These are phyloP conservation scores for Xiphophorus couchianus DNA, from an alignment of 2,113 vertebrate species.

Conservation along the genomic window DNA sequence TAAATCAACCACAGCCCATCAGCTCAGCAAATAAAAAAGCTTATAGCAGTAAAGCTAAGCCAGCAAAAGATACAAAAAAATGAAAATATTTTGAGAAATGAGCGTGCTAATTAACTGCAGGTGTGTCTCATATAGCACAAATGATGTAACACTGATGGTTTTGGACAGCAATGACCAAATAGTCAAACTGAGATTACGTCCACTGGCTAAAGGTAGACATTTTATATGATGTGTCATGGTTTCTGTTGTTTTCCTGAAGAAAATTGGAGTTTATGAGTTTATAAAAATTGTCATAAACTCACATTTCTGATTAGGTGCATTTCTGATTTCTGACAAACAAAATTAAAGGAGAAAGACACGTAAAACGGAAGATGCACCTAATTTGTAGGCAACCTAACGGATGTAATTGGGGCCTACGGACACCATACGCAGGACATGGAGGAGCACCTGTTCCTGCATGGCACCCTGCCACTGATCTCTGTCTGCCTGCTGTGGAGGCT, in stretches of 20 bases:
- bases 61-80: conserved; percentile 12
- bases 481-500: conserved; percentile 75
- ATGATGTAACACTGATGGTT: background rate
- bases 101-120: conserved; percentile 9
- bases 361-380: conserved; percentile 32
- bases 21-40: background rate
- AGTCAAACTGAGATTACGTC: background rate
- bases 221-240: background rate
- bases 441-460: conserved; percentile 76
- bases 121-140: background rate
- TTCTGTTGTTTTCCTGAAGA: background rate
- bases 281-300: background rate
- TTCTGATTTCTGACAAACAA: too few species aligned
- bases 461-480: conserved; percentile 72
- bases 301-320: too few species aligned
- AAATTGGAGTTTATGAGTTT: too few species aligned
- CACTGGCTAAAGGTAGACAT: background rate
- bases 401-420: conserved; percentile 72
- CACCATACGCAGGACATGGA: conserved; percentile 71
- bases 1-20: conserved; percentile 6
- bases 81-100: background rate
- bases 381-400: conserved; percentile 61
- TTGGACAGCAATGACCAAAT: background rate
- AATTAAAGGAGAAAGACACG: conserved; percentile 15
- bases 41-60: background rate